phyloP scores from a whole-genome alignment of 2,797 vertebrate genomes.

The Margarornis squamiger region DNA sequence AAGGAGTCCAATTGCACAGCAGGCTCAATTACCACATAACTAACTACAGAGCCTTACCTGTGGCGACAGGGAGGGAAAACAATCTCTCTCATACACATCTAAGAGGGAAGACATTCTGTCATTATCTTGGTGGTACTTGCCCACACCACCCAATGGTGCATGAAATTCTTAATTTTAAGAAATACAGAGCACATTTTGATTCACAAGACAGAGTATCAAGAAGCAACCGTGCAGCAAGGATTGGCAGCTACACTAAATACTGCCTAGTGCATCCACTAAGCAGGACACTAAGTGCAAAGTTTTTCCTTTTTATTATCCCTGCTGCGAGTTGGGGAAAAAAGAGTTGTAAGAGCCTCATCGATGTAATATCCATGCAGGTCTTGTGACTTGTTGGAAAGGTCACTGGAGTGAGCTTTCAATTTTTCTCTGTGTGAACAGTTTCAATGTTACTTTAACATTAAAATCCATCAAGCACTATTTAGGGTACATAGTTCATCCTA shows the following conservation, averaged over 20 bases:
- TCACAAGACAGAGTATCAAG: neutral
- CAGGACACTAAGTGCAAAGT: neutral
- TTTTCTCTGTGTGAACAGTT: neutral
- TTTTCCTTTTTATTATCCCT: neutral
- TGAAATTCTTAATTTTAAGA: neutral
- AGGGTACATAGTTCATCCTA: neutral
- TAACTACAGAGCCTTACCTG: neutral
- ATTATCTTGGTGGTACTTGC: neutral
- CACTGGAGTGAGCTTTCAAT: neutral
- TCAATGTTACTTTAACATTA: neutral
- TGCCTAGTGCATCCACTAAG: neutral
- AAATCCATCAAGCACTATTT: neutral
- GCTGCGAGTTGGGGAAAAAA: fast-evolving
- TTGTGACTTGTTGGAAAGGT: constrained; percentile 34
- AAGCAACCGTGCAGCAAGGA: neutral
- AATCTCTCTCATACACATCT: neutral
- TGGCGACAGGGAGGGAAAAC: neutral
- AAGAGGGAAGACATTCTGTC: neutral
- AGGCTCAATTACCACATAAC: neutral
- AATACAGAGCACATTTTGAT: neutral
- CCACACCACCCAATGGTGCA: neutral
- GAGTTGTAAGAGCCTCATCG: neutral
- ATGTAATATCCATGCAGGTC: neutral
- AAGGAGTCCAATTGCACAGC: neutral
- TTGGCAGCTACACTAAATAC: neutral